Conservation (phyloP, 2,888 invertebrate species). For the Nomada ruficornis region DNA sequence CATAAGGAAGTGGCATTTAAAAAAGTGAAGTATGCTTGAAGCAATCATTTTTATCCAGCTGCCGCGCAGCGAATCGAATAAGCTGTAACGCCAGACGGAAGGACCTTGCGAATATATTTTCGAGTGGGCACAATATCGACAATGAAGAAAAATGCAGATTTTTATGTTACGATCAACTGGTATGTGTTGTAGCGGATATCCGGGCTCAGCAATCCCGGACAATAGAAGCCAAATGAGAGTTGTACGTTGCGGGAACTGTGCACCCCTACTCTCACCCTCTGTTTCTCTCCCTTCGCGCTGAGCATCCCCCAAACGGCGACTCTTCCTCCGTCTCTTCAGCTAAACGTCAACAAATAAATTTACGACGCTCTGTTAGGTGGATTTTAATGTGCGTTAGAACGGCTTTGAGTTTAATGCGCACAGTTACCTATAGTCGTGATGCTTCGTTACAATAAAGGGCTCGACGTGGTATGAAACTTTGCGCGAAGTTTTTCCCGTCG, state of each 20-base stretch:
- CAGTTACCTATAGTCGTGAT: neutral
- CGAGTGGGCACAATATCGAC: conserved; percentile 14
- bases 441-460: neutral
- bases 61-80: neutral
- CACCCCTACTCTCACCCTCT: conserved; percentile 12
- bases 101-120: conserved; percentile 6
- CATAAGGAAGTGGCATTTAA: neutral
- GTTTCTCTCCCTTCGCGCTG: neutral
- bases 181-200: conserved; percentile 35
- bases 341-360: conserved; percentile 64
- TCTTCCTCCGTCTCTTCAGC: conserved; percentile 17
- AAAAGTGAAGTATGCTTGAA: neutral
- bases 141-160: conserved; percentile 42
- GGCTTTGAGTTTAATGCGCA: conserved; percentile 3
- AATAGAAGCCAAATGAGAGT: conserved; percentile 67
- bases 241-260: conserved; percentile 33
- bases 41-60: neutral
- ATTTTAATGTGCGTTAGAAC: conserved; percentile 68
- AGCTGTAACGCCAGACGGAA: neutral
- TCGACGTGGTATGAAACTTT: neutral
- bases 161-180: conserved; percentile 50
- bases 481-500: neutral
- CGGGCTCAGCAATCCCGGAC: conserved; percentile 54
- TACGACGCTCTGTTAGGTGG: conserved; percentile 34
- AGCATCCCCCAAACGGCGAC: neutral